Evolutionary conservation across 2,113 vertebrate species (phyloP).

Genomic region (Colius striatus): DNA sequence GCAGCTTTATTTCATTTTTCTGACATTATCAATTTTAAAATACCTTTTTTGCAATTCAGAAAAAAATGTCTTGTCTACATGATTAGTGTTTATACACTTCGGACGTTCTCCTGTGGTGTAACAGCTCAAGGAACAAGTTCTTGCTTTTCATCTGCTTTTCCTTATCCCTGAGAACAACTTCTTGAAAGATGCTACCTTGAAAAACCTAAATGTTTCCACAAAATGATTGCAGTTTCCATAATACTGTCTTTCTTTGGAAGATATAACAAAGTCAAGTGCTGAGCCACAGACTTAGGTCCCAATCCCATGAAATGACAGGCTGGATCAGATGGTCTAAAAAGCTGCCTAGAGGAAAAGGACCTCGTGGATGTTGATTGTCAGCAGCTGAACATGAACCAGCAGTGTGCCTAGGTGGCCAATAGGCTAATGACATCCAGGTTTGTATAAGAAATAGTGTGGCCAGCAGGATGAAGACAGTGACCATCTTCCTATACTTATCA

Average conservation of each 20-base stretch:
- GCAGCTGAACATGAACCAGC: too few species aligned
- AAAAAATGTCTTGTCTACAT: not conserved
- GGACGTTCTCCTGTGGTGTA: accelerated
- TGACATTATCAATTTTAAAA: not conserved
- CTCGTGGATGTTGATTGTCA: too few species aligned
- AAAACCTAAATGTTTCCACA: not conserved
- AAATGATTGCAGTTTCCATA: not conserved
- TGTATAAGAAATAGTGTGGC: too few species aligned
- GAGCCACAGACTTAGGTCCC: too few species aligned
- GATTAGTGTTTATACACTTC: not conserved
- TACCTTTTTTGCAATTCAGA: not conserved
- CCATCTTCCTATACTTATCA: too few species aligned
- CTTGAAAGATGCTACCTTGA: not conserved
- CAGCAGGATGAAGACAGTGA: too few species aligned
- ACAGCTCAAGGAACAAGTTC: not conserved
- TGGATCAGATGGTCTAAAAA: too few species aligned
- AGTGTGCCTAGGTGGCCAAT: too few species aligned
- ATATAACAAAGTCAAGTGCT: too few species aligned
- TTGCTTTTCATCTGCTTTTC: not conserved
- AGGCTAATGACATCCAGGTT: too few species aligned
- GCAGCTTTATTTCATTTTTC: not conserved
- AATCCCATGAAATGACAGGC: too few species aligned
- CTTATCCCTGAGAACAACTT: not conserved
- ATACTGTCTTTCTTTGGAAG: not conserved
- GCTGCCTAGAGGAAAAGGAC: too few species aligned